phyloP scores from a whole-genome alignment of 2,888 invertebrate species.

The Papilio demoleus region DNA sequence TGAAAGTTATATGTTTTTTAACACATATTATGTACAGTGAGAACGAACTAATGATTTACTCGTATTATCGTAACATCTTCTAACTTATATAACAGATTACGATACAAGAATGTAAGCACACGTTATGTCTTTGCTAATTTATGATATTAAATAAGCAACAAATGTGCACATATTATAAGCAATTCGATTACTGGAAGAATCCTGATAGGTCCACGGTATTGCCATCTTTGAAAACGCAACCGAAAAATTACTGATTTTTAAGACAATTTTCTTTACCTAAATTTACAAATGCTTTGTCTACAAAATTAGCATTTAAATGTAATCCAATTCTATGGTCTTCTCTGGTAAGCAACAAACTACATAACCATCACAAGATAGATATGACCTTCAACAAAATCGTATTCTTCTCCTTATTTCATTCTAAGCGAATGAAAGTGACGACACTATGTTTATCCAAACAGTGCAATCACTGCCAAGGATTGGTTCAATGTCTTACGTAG shows the following conservation, averaged over 20 bases:
- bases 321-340: not conserved
- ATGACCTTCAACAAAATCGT: not conserved
- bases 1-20: too few species aligned
- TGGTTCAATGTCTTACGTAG: not conserved
- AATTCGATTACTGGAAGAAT: not conserved
- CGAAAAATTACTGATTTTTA: too few species aligned
- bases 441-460: not conserved
- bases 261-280: not conserved
- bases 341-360: too few species aligned
- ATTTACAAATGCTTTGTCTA: not conserved
- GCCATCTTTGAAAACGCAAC: too few species aligned
- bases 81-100: conserved; percentile 10
- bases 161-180: not conserved
- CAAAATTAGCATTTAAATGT: not conserved
- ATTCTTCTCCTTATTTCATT: not conserved
- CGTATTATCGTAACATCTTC: too few species aligned
- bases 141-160: not conserved
- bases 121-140: not conserved
- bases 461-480: not conserved
- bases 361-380: too few species aligned
- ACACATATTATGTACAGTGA: too few species aligned
- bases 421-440: not conserved
- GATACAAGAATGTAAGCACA: not conserved
- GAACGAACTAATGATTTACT: not conserved
- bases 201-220: not conserved